Evolutionary conservation across 2,888 invertebrate species (phyloP).

Genomic region (Athetis lepigone): DNA sequence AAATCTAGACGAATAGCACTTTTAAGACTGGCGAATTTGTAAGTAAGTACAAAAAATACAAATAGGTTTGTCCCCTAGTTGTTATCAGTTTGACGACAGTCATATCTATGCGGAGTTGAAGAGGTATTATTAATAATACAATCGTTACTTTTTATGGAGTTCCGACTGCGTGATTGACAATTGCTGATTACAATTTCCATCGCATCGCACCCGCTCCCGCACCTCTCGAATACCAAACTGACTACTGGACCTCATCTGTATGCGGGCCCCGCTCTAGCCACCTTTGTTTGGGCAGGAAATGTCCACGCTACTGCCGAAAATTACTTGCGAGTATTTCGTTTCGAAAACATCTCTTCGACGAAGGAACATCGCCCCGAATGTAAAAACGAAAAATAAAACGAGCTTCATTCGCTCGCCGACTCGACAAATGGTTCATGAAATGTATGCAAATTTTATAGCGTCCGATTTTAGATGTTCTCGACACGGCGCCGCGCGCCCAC

Average conservation of each 20-base stretch:
- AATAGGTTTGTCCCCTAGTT: conserved; percentile 7
- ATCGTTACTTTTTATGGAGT: conserved; percentile 80
- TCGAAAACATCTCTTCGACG: conserved; percentile 79
- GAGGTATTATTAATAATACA: conserved; percentile 63
- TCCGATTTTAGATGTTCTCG: conserved; percentile 86
- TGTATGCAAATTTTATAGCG: conserved; percentile 89
- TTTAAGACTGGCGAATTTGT: background rate
- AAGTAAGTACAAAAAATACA: background rate
- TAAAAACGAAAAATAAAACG: conserved; percentile 80
- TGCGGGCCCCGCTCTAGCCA: conserved; percentile 81
- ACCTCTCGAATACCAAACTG: conserved; percentile 81
- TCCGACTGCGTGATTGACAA: conserved; percentile 85
- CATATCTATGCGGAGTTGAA: conserved; percentile 14
- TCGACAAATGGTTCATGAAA: conserved; percentile 86
- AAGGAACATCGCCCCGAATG: conserved; percentile 73
- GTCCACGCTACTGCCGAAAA: conserved; percentile 85
- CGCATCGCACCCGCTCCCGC: conserved; percentile 75
- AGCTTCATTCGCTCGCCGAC: conserved; percentile 74
- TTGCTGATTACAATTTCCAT: conserved; percentile 85
- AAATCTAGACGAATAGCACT: no score
- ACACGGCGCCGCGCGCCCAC: conserved; percentile 75
- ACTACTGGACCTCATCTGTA: conserved; percentile 79
- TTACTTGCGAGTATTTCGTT: conserved; percentile 77
- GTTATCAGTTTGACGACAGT: conserved; percentile 5
- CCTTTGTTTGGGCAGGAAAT: conserved; percentile 90